Evolutionary conservation across 2,797 vertebrate species (phyloP).

Genomic region (Apogon talboti): DNA sequence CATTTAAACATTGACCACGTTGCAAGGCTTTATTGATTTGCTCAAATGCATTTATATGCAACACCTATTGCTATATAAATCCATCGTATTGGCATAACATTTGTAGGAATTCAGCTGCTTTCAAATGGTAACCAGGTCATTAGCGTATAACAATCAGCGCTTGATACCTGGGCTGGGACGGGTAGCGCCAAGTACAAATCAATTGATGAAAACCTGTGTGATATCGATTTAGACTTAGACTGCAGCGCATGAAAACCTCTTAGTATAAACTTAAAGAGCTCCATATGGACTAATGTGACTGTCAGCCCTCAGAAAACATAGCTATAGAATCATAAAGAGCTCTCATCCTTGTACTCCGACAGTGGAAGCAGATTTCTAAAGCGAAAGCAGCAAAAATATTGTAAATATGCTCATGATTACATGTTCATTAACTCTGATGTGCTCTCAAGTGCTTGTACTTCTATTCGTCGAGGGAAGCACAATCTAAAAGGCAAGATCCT

Average conservation of each 20-base stretch:
- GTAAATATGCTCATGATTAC: slow-evolving; percentile 61
- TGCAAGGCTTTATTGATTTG: slow-evolving; percentile 57
- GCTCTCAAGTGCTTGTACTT: slow-evolving; percentile 50
- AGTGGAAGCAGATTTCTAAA: slow-evolving; percentile 25
- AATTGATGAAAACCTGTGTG: slow-evolving; percentile 60
- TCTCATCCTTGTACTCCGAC: slow-evolving; percentile 34
- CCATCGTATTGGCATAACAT: slow-evolving; percentile 74
- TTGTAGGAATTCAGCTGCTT: slow-evolving; percentile 70
- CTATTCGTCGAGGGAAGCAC: slow-evolving; percentile 38
- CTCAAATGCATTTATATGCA: slow-evolving; percentile 64
- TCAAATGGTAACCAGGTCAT: slow-evolving; percentile 66
- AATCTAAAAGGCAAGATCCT: slow-evolving; percentile 54
- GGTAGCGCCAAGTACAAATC: slow-evolving; percentile 52
- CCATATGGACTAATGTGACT: slow-evolving; percentile 34
- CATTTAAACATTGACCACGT: slow-evolving; percentile 71
- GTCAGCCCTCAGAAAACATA: slow-evolving; percentile 26
- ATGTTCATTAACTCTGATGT: slow-evolving; percentile 55
- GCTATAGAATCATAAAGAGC: slow-evolving; percentile 39
- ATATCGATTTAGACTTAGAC: slow-evolving; percentile 62
- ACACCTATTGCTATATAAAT: slow-evolving; percentile 56
- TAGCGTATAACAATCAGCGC: slow-evolving; percentile 63
- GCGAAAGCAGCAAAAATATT: slow-evolving; percentile 30
- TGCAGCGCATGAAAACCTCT: slow-evolving; percentile 30
- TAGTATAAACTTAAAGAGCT: slow-evolving; percentile 34
- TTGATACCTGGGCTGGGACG: slow-evolving; percentile 45